Conservation (phyloP, 2,888 invertebrate species). For the Torymus aiolomorphi region DNA sequence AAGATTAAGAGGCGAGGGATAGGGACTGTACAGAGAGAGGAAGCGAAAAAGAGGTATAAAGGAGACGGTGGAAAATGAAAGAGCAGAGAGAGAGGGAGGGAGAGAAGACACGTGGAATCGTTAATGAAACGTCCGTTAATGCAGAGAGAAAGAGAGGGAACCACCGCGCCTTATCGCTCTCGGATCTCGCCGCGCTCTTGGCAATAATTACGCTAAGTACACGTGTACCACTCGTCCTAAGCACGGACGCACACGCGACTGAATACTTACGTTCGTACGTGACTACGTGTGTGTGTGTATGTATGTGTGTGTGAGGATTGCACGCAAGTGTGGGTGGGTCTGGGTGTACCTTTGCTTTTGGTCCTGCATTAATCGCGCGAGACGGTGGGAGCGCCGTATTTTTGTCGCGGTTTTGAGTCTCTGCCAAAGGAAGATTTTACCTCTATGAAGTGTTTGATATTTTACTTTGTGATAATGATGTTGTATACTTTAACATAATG, state of each 20-base stretch:
- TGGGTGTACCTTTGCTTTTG: not conserved
- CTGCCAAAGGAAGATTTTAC: no score
- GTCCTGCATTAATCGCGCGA: no score
- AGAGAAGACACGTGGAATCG: conserved; percentile 20
- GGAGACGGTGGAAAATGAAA: conserved; percentile 17
- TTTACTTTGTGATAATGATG: no score
- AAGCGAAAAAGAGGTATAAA: no score
- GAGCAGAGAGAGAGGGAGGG: not conserved
- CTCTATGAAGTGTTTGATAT: no score
- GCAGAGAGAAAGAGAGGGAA: not conserved
- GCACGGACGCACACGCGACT: conserved; percentile 11
- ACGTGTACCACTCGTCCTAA: conserved; percentile 13
- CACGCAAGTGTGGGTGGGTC: not conserved
- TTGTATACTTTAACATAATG: no score
- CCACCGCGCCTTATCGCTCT: conserved; percentile 15
- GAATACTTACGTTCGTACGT: not conserved
- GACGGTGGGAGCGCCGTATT: not conserved
- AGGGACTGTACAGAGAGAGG: no score
- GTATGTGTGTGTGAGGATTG: not conserved
- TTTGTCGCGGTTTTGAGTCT: not conserved
- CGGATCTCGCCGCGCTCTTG: conserved; percentile 18
- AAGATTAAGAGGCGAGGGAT: conserved; percentile 1
- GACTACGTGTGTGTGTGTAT: no score
- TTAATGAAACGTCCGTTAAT: conserved; percentile 36
- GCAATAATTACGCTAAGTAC: conserved; percentile 33